Evolutionary conservation across 2,888 invertebrate species (phyloP), one percentile per base, ranked within the genome.

Genomic region (Luperina nickerlii): DNA sequence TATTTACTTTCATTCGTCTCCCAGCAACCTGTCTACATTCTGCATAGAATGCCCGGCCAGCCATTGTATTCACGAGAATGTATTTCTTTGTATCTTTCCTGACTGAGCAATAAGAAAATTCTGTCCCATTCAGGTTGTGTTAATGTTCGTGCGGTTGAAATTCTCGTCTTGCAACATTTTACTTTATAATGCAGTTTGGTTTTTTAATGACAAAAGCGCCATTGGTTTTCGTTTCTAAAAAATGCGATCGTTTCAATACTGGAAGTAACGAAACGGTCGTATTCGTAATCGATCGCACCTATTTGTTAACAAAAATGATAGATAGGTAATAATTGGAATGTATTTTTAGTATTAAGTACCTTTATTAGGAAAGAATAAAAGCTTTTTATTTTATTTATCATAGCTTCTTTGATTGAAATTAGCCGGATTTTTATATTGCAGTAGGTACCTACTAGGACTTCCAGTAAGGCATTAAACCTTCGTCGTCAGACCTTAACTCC

Each of bases 1-100:
- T 96, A 95, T 96, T 96, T 96, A 96, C 95, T 96, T 96, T 95
- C 95, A 92, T 96, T 96, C 87, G 92, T 90, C 83, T 87, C 87
- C 85, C 87, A 82, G 85, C 89, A 93, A 93, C 94, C 93, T 92
- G 93, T 91, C 89, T 88, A 87, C 83, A 86, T 83, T 83, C 79
- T 89, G 89, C 88, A 86, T 89, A 87, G 85, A 90, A 89, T 89
- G 79, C 78, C 72, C 79, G 76, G 74, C 72, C 78, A 74, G 77
- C 84, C 78, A 89, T 91, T 91, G 88, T 89, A 75, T 81, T 79
- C 69, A 18, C 63, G 71, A 74, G 69, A 77, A 85, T 83, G 74
- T 74, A 68, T 74, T 81, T 82, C 85, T 85, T 85, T 85, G 65
- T 75, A 67, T 51, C 65, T 68, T 73, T 67, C 68, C 73, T 70